Evolutionary conservation across 2,888 invertebrate species (phyloP).

Genomic region (Orchesella flavescens): DNA sequence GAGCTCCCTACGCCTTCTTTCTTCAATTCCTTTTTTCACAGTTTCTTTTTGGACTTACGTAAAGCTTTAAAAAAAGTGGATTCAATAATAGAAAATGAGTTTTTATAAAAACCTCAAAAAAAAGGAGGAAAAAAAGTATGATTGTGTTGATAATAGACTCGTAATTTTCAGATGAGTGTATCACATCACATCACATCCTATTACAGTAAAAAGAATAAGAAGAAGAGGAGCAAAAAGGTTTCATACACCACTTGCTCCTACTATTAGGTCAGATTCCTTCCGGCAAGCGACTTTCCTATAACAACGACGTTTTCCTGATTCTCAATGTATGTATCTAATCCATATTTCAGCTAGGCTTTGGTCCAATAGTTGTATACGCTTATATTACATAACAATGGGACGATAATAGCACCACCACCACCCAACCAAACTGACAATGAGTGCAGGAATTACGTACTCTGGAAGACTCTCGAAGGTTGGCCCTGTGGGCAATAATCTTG

Average conservation of each 20-base stretch:
- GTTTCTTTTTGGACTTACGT: background rate
- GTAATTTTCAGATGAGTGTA: slow-evolving; percentile 41
- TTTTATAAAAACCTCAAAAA: slow-evolving; percentile 16
- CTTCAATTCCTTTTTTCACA: background rate
- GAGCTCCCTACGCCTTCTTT: background rate
- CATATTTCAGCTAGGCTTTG: slow-evolving; percentile 12
- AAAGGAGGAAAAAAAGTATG: background rate
- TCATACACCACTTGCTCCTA: slow-evolving; percentile 1
- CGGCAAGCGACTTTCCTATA: slow-evolving; percentile 29
- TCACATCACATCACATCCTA: too few relatives aligned
- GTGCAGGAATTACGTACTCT: too few relatives aligned
- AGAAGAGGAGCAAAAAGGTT: too few relatives aligned
- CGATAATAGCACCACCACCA: too few relatives aligned
- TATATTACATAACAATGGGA: too few relatives aligned
- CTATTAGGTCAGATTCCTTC: slow-evolving; percentile 2
- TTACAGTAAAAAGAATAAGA: slow-evolving; percentile 7
- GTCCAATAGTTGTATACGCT: too few relatives aligned
- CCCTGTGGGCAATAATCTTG: slow-evolving; percentile 5
- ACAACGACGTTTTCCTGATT: slow-evolving; percentile 10
- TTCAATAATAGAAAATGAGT: slow-evolving; percentile 20
- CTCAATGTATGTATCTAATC: slow-evolving; percentile 3
- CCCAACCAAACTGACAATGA: too few relatives aligned
- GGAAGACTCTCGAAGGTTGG: too few relatives aligned
- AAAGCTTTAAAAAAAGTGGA: background rate
- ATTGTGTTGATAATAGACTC: slow-evolving; percentile 42